These are phyloP conservation scores for Epizoanthus stellaris DNA, from an alignment of 92 coral and sea anemone species.

Conservation along the genomic window DNA sequence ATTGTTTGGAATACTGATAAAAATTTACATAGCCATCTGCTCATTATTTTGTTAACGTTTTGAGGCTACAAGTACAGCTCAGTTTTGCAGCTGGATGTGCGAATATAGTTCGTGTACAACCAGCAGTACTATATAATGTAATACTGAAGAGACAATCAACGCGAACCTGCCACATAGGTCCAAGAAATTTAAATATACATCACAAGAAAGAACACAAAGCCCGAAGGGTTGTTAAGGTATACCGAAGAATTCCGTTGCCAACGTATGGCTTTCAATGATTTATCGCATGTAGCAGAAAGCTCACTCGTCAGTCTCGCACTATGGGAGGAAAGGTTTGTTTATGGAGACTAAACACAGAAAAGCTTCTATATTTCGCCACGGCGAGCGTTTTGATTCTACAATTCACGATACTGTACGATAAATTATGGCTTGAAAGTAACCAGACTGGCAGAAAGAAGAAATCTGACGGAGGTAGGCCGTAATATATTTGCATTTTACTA, in stretches of 20 bases:
- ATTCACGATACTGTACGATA: constrained; percentile 1
- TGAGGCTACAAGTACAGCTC: no score
- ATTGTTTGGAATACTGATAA: no score
- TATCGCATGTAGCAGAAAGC: not conserved
- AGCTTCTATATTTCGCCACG: not conserved
- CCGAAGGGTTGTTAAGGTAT: not conserved
- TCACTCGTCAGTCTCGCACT: not conserved
- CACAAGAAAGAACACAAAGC: not conserved
- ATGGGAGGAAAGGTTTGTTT: not conserved
- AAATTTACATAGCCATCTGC: no score
- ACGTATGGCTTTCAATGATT: not conserved
- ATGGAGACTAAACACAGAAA: not conserved
- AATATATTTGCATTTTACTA: not conserved
- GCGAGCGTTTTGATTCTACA: not conserved
- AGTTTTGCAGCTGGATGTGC: no score
- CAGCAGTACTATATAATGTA: not conserved
- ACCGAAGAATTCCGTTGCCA: constrained; percentile 9
- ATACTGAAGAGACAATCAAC: not conserved
- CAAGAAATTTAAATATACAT: not conserved
- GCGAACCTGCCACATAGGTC: not conserved
- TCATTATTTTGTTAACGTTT: no score
- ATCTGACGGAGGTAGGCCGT: constrained; percentile 7
- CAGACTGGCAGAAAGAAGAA: not conserved
- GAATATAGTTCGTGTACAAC: no score
- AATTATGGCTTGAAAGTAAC: not conserved